These are phyloP conservation scores for Limosa lapponica DNA, from an alignment of 2,797 vertebrate genomes.

Conservation along the genomic window DNA sequence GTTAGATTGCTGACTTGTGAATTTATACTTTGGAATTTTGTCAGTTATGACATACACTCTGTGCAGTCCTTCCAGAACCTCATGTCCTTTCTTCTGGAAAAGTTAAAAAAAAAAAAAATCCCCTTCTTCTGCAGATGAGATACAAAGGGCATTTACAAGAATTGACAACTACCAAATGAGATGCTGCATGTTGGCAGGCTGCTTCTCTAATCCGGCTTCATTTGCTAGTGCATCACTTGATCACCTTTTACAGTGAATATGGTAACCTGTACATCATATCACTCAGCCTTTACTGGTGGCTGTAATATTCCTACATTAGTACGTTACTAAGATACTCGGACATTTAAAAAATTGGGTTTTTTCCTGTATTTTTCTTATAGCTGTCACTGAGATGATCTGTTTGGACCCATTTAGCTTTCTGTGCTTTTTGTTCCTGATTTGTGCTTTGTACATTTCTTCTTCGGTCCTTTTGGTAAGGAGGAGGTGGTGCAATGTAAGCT, in stretches of 20 bases:
- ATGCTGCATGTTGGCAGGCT: neutral
- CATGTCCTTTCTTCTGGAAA: neutral
- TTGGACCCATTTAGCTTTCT: neutral
- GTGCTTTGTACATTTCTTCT: neutral
- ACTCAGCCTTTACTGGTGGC: neutral
- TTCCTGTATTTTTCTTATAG: neutral
- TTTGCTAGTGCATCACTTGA: neutral
- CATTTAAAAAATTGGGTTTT: rapidly evolving
- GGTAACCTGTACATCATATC: neutral
- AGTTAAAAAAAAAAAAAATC: neutral
- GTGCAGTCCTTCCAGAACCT: neutral
- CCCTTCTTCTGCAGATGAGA: neutral
- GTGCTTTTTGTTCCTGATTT: neutral
- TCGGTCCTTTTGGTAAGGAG: neutral
- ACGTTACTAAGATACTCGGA: neutral
- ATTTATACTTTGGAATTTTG: neutral
- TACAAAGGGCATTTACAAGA: neutral
- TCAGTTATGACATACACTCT: neutral
- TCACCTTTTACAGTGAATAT: neutral
- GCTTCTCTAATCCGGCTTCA: neutral
- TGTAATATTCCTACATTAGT: neutral
- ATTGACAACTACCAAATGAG: neutral
- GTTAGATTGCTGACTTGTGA: neutral
- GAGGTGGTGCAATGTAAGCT: neutral
- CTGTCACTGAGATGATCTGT: neutral